These are phyloP conservation scores for Sinotaia quadrata DNA, from an alignment of 2,888 invertebrate species.

Conservation along the genomic window DNA sequence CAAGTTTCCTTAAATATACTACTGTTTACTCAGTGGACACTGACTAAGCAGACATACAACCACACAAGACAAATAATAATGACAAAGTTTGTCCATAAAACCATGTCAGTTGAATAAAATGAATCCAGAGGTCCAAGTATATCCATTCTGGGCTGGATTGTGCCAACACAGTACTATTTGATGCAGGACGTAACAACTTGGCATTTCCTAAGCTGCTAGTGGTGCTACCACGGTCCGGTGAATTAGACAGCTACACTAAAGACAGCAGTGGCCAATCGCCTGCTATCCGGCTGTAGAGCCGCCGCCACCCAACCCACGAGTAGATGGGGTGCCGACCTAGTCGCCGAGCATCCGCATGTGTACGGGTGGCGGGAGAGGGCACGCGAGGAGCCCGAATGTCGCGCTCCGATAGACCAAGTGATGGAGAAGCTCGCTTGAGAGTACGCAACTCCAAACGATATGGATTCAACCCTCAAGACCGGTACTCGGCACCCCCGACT, in stretches of 20 bases:
- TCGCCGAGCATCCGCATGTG: conserved; percentile 38
- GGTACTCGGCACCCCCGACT: conserved; percentile 22
- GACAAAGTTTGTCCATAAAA: too few relatives aligned
- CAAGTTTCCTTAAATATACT: too few relatives aligned
- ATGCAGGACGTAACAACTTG: background rate
- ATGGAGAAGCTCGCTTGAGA: conserved; percentile 8
- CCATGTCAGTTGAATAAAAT: too few relatives aligned
- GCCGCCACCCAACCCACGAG: background rate
- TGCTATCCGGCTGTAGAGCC: background rate
- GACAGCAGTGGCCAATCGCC: conserved; percentile 1
- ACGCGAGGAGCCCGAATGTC: conserved; percentile 12
- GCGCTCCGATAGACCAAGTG: conserved; percentile 14
- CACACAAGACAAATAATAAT: too few relatives aligned
- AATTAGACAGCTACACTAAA: background rate
- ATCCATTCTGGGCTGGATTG: too few relatives aligned
- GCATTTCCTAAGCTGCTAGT: background rate
- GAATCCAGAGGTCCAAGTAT: too few relatives aligned
- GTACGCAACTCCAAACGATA: conserved; percentile 11
- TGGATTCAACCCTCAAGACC: conserved; percentile 19
- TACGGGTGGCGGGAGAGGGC: conserved; percentile 31
- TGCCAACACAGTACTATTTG: too few relatives aligned
- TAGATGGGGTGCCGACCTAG: conserved; percentile 41
- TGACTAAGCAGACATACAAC: too few relatives aligned
- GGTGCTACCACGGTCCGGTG: too few relatives aligned
- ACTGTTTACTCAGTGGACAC: too few relatives aligned